Conservation (phyloP, 2,113 vertebrate genomes). For the Hirundichthys speculiger region DNA sequence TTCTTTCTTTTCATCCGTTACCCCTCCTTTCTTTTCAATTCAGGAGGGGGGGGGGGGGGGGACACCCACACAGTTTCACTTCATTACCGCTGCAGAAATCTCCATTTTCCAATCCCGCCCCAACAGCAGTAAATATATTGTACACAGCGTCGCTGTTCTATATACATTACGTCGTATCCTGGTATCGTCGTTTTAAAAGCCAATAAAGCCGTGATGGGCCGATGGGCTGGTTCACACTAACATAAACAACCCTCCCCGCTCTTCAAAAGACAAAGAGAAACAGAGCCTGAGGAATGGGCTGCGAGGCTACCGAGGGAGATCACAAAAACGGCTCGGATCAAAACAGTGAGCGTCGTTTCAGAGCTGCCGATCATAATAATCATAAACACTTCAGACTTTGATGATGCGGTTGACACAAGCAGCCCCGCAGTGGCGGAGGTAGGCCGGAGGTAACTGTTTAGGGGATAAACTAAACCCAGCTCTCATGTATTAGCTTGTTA, state of each 20-base stretch:
- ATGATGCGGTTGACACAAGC: slow-evolving; percentile 35
- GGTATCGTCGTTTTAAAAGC: slow-evolving; percentile 51
- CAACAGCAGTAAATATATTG: not conserved
- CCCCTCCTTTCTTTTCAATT: slow-evolving; percentile 4
- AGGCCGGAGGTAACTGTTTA: no score
- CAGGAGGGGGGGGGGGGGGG: not conserved
- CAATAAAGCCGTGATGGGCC: slow-evolving; percentile 45
- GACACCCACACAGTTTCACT: slow-evolving; percentile 2
- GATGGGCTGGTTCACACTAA: slow-evolving; percentile 56
- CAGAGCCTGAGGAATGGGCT: slow-evolving; percentile 42
- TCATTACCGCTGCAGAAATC: slow-evolving; percentile 25
- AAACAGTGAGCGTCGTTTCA: slow-evolving; percentile 29
- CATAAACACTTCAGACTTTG: no score
- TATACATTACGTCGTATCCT: slow-evolving; percentile 31
- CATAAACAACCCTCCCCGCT: slow-evolving; percentile 60
- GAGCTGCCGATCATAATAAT: slow-evolving; percentile 32
- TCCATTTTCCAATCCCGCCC: not conserved
- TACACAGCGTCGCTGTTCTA: slow-evolving; percentile 33
- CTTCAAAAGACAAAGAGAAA: slow-evolving; percentile 40
- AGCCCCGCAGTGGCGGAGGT: slow-evolving; percentile 1
- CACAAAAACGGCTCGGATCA: slow-evolving; percentile 37
- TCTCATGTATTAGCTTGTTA: no score
- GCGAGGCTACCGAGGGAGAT: slow-evolving; percentile 39
- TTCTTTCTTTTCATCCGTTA: slow-evolving; percentile 1
- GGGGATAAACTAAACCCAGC: no score